A percentile compares a stretch with the other conserved stretches of the same genome.
Evolutionary conservation across 2,797 vertebrate species (phyloP).

Genomic region (Ptychobarbus kaznakovi): DNA sequence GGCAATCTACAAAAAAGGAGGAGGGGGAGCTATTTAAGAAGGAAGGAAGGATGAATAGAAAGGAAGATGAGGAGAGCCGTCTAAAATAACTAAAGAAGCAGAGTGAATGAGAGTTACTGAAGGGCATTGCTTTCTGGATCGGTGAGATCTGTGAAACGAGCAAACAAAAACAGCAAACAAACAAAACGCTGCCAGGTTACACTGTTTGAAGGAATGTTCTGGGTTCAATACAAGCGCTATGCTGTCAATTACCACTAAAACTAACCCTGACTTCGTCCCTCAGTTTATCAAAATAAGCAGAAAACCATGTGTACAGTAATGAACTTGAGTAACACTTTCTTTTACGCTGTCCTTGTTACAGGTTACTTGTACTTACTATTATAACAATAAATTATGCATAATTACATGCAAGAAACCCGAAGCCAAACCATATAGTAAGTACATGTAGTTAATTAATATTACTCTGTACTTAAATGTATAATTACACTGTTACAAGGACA

Average conservation of each 20-base stretch:
- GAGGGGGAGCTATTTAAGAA: conserved; percentile 8
- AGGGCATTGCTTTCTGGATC: conserved; percentile 6
- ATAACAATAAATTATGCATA: no score
- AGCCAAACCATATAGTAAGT: no score
- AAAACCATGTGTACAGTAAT: background rate
- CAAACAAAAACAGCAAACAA: background rate
- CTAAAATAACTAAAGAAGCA: background rate
- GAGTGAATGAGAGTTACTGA: background rate
- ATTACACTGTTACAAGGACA: no score
- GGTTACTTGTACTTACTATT: no score
- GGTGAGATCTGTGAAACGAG: background rate
- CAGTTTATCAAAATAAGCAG: background rate
- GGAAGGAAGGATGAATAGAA: conserved; percentile 8
- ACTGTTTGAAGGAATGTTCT: conserved; percentile 3
- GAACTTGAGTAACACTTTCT: background rate
- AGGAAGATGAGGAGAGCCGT: background rate
- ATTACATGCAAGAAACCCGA: no score
- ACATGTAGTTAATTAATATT: no score
- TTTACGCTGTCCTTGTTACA: no score
- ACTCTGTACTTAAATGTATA: no score
- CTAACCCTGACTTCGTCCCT: background rate
- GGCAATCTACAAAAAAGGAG: background rate
- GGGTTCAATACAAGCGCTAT: background rate
- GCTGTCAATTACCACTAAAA: background rate
- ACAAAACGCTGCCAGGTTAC: conserved; percentile 7